Percentiles rank a stretch among this genome's conserved stretches.
Conservation (phyloP, 1,140 invertebrate species). For the Holotrichia oblita region DNA sequence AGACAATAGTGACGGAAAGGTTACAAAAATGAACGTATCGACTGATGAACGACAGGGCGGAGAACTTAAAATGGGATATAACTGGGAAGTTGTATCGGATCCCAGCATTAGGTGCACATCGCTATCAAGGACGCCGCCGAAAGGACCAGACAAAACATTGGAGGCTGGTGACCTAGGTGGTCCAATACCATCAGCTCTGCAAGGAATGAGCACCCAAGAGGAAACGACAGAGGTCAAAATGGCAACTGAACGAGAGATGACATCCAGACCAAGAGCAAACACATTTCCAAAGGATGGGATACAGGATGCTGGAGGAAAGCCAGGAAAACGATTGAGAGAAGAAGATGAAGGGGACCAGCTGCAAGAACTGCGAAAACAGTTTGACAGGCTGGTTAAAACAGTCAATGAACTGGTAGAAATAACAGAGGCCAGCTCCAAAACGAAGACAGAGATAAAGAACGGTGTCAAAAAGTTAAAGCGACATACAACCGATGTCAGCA, state of each 20-base stretch:
- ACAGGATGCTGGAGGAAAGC: background rate
- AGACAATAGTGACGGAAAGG: too few relatives aligned
- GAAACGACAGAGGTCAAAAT: background rate
- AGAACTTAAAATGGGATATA: too few relatives aligned
- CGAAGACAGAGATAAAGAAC: background rate
- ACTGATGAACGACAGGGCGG: too few relatives aligned
- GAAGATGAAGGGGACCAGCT: too few relatives aligned
- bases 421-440: background rate
- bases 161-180: too few relatives aligned
- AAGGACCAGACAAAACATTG: too few relatives aligned
- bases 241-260: background rate
- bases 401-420: slow-evolving; percentile 16
- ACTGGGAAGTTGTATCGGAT: too few relatives aligned
- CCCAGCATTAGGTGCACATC: too few relatives aligned
- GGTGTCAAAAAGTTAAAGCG: slow-evolving; percentile 1
- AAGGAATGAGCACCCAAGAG: too few relatives aligned
- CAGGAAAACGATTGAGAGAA: background rate
- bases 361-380: background rate
- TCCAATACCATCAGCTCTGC: too few relatives aligned
- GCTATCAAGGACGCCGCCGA: too few relatives aligned
- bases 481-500: background rate
- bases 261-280: slow-evolving; percentile 10
- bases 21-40: too few relatives aligned
- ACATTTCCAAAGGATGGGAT: background rate
- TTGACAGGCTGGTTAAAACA: slow-evolving; percentile 6